phyloP scores from a whole-genome alignment of 2,888 invertebrate genomes.

The Sminthurides aquaticus region DNA sequence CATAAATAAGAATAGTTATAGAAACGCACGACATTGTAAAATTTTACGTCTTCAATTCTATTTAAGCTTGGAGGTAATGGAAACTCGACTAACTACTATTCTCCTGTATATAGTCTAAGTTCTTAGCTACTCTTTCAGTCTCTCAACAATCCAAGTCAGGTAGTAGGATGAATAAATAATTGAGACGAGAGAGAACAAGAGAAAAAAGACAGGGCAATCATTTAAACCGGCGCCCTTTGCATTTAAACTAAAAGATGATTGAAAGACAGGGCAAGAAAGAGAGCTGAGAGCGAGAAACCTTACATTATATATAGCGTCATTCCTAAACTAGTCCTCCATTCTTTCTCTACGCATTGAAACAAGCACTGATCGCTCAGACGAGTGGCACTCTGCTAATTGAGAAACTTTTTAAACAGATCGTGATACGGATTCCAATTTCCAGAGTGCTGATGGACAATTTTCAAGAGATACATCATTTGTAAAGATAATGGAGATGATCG shows the following conservation, averaged over 20 bases:
- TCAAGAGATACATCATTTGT: background rate
- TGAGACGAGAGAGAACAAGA: background rate
- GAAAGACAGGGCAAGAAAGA: background rate
- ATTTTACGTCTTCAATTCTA: too few species aligned
- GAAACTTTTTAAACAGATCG: background rate
- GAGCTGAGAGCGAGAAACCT: background rate
- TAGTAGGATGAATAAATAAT: background rate
- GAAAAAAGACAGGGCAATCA: background rate
- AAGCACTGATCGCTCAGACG: too few species aligned
- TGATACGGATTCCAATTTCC: background rate
- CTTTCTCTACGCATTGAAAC: too few species aligned
- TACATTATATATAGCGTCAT: too few species aligned
- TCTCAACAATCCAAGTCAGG: background rate
- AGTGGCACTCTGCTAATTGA: background rate
- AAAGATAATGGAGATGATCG: background rate
- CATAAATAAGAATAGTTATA: too few species aligned
- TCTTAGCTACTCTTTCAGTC: too few species aligned
- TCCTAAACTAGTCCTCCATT: too few species aligned
- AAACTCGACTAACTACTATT: too few species aligned
- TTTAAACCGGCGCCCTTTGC: background rate
- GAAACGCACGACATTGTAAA: too few species aligned
- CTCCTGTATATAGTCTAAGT: too few species aligned
- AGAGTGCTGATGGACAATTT: background rate
- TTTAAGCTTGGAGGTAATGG: too few species aligned
- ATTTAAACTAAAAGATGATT: background rate